Conservation (phyloP, 2,113 vertebrate genomes). For the Progne subis region DNA sequence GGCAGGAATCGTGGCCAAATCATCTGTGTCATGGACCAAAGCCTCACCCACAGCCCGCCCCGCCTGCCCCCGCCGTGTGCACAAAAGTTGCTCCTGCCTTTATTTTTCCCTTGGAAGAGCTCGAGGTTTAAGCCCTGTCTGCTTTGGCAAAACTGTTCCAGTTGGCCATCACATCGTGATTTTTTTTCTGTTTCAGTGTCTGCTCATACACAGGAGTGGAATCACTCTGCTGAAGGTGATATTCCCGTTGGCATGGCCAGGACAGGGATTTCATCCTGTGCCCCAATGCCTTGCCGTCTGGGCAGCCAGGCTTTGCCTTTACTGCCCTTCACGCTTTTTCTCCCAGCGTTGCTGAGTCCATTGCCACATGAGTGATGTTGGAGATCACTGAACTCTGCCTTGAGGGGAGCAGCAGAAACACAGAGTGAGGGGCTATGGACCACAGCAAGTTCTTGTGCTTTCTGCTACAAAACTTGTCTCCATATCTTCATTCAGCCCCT, state of each 20-base stretch:
- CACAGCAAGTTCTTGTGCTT: not conserved
- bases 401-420: not conserved
- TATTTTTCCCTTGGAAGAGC: not conserved
- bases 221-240: not conserved
- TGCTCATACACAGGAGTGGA: not conserved
- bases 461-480: not conserved
- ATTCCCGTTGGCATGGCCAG: not conserved
- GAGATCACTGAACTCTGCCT: not conserved
- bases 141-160: not conserved
- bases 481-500: not conserved
- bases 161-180: accelerated
- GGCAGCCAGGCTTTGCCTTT: not conserved
- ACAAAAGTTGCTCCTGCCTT: not conserved
- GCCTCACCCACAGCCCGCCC: not conserved
- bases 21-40: not conserved
- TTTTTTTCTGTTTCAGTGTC: not conserved
- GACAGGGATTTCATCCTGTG: not conserved
- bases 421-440: not conserved
- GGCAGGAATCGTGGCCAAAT: not conserved
- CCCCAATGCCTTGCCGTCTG: not conserved
- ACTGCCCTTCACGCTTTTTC: not conserved
- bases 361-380: accelerated
- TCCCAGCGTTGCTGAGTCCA: not conserved
- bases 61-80: accelerated
- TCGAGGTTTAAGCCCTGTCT: not conserved